A percentile compares a stretch with the other conserved stretches of the same genome.
Evolutionary conservation across 2,797 vertebrate species (phyloP).

Genomic region (Chelmon rostratus): DNA sequence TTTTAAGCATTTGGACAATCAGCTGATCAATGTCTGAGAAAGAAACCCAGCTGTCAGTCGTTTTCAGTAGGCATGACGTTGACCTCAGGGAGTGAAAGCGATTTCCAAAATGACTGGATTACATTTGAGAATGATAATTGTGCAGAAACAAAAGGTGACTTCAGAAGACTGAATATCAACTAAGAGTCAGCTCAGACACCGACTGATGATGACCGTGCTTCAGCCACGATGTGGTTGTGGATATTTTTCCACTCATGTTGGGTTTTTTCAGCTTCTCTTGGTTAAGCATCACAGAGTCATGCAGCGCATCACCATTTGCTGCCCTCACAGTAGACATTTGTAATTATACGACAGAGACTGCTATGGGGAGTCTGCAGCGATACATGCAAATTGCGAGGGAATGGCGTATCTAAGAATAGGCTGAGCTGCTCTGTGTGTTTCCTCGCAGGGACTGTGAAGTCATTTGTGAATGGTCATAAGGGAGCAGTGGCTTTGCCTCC

Average conservation of each 20-base stretch:
- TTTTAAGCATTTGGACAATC: background rate
- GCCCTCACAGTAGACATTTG: constrained; percentile 5
- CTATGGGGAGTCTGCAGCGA: constrained; percentile 6
- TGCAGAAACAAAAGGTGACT: background rate
- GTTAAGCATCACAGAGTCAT: background rate
- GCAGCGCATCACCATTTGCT: background rate
- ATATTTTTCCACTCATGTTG: background rate
- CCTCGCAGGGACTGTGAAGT: constrained; percentile 23
- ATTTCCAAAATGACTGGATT: background rate
- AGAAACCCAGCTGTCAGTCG: background rate
- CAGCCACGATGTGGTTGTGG: background rate
- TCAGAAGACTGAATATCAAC: background rate
- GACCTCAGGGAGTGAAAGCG: background rate
- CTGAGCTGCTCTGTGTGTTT: constrained; percentile 10
- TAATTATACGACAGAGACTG: constrained; percentile 21
- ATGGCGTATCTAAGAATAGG: constrained; percentile 25
- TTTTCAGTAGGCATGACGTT: background rate
- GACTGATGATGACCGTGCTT: background rate
- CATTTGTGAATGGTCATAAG: constrained; percentile 18
- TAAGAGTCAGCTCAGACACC: background rate
- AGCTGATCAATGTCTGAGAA: background rate
- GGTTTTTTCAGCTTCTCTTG: background rate
- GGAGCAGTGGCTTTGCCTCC: constrained; percentile 15
- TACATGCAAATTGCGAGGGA: constrained; percentile 13
- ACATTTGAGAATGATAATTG: constrained; percentile 1